A percentile compares a stretch with the other conserved stretches of the same genome.
phyloP scores from a whole-genome alignment of 1,140 invertebrate genomes.

The Pseudomyrmex flavicornis region DNA sequence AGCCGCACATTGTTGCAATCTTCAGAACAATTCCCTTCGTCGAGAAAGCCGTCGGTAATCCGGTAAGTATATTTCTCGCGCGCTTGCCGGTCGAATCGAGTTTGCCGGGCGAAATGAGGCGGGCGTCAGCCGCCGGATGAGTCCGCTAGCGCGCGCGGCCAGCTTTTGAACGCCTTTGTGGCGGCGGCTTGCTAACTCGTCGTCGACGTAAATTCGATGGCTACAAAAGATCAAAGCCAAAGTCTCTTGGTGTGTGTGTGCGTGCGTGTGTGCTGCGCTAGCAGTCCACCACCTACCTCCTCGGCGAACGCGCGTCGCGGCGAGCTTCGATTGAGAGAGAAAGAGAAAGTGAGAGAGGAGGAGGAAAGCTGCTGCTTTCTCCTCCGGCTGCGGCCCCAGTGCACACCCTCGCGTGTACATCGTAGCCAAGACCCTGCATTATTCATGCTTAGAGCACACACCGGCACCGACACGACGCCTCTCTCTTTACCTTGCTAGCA shows the following conservation, averaged over 20 bases:
- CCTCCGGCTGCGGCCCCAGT: conserved; percentile 13
- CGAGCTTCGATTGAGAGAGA: conserved; percentile 27
- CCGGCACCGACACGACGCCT: conserved; percentile 45
- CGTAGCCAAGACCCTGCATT: conserved; percentile 68
- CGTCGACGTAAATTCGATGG: conserved; percentile 73
- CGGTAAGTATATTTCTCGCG: conserved; percentile 54
- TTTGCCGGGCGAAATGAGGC: conserved; percentile 62
- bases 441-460: conserved; percentile 75
- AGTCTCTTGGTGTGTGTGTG: neutral
- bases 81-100: conserved; percentile 43
- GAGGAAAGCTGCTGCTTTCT: neutral
- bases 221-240: conserved; percentile 76
- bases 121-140: conserved; percentile 10
- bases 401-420: conserved; percentile 10
- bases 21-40: conserved; percentile 43
- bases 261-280: neutral
- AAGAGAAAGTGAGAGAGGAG: too few species aligned
- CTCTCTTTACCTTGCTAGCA: conserved; percentile 9
- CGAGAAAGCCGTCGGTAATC: conserved; percentile 24
- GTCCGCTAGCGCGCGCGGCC: conserved; percentile 7
- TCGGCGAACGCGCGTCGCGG: neutral
- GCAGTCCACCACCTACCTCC: neutral
- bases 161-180: conserved; percentile 57
- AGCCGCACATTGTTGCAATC: conserved; percentile 53
- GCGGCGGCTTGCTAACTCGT: conserved; percentile 61